phyloP scores from a whole-genome alignment of 30 jellyfish, hydroid and myxozoan genomes.

The Catostylus mosaicus region DNA sequence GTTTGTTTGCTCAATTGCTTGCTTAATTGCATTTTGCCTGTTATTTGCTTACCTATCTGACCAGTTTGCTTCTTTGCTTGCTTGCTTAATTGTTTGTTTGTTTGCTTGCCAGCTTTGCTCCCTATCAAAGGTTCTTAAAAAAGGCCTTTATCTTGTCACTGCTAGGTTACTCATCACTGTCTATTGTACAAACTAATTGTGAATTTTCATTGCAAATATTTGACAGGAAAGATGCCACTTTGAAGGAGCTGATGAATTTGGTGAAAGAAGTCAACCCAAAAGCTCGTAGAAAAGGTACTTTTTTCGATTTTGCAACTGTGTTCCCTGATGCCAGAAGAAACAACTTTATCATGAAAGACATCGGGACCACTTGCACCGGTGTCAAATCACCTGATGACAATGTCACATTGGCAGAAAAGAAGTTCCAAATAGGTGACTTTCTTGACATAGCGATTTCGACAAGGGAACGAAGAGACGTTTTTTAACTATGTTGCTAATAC shows the following conservation, averaged over 20 bases:
- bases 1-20: too few relatives aligned
- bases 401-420: conserved; percentile 81
- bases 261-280: conserved; percentile 98
- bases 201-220: too few relatives aligned
- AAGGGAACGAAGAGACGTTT: conserved; percentile 86
- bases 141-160: too few relatives aligned
- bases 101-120: too few relatives aligned
- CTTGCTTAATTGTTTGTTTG: too few relatives aligned
- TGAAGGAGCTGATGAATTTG: conserved; percentile 89
- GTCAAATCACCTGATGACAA: conserved; percentile 82
- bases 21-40: too few relatives aligned
- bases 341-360: conserved; percentile 78
- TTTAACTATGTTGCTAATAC: conserved; percentile 2
- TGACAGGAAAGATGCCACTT: conserved; percentile 95
- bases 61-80: too few relatives aligned
- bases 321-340: conserved; percentile 88
- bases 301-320: conserved; percentile 91
- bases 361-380: conserved; percentile 97
- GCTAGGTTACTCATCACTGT: too few relatives aligned
- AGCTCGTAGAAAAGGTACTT: conserved; percentile 89
- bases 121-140: too few relatives aligned
- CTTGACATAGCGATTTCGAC: conserved; percentile 88
- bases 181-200: too few relatives aligned
- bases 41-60: too few relatives aligned
- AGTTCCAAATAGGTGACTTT: conserved; percentile 94